phyloP scores from a whole-genome alignment of 2,797 vertebrate genomes.

The Oreonectes daqikongensis region DNA sequence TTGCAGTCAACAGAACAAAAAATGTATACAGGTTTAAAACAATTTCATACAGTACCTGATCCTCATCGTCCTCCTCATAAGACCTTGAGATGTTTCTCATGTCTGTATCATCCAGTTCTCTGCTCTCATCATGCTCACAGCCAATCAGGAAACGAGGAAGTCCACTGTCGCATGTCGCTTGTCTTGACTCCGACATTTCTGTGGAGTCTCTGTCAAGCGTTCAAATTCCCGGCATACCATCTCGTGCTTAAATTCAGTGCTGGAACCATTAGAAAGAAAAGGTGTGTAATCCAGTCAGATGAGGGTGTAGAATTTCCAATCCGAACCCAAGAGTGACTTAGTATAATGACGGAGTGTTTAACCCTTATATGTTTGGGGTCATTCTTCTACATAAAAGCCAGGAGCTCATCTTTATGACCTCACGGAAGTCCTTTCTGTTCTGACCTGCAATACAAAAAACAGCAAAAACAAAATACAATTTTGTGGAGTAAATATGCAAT shows the following conservation, averaged over 20 bases:
- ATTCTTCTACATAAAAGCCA: slow-evolving; percentile 6
- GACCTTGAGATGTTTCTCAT: slow-evolving; percentile 77
- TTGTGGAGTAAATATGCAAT: neutral
- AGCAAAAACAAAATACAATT: neutral
- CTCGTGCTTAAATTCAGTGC: slow-evolving; percentile 19
- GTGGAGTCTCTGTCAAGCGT: slow-evolving; percentile 46
- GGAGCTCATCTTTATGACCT: neutral
- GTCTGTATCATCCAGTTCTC: slow-evolving; percentile 66
- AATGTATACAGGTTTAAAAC: no score
- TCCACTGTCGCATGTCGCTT: slow-evolving; percentile 2
- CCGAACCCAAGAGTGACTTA: neutral
- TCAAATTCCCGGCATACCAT: slow-evolving; percentile 38
- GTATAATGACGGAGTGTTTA: neutral
- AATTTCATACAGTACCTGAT: slow-evolving; percentile 51
- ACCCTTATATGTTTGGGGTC: slow-evolving; percentile 28
- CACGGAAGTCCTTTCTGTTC: neutral
- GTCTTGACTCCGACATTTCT: slow-evolving; percentile 50
- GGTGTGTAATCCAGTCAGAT: slow-evolving; percentile 15
- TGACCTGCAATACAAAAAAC: slow-evolving; percentile 7
- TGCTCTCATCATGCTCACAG: slow-evolving; percentile 79
- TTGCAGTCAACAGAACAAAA: no score
- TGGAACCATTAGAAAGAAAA: slow-evolving; percentile 27
- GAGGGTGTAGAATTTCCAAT: neutral
- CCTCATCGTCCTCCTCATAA: slow-evolving; percentile 61
- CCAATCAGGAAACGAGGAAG: slow-evolving; percentile 52